Evolutionary conservation across 2,113 vertebrate species (phyloP), one percentile per base, ranked within the genome.

Genomic region (Dipodomys ordii): DNA sequence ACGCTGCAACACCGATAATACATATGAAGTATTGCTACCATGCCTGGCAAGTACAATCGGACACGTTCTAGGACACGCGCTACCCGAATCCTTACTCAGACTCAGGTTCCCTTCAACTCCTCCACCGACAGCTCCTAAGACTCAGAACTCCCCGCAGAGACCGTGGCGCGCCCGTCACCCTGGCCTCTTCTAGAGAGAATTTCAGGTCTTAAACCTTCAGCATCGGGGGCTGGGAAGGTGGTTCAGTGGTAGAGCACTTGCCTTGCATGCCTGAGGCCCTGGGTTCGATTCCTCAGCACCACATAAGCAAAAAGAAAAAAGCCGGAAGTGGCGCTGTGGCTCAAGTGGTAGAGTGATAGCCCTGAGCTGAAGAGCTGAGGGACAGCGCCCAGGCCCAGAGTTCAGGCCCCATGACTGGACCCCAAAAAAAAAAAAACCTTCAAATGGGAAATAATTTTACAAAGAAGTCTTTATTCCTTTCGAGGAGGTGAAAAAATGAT

Each of bases 401-500:
- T n/a, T n/a, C n/a, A n/a, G n/a, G n/a, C n/a, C n/a, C n/a, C n/a
- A n/a, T n/a, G n/a, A n/a, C n/a, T n/a, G n/a, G n/a, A n/a, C n/a
- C n/a, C n/a, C n/a, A n/a, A n/a, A n/a, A n/a, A n/a, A n/a, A n/a
- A n/a, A n/a, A n/a, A n/a, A n/a, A 69, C 57, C 27, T 93, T 86
- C 85, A 93, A 79, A 87, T 78, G 27, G 19, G 25, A 88, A 94
- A 65, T 69, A 88, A n/a, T 88, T 86, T 81, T 87, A 91, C 76
- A 87, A 86, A 95, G 79, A 91, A 91, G 73, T 64, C 67, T 83
- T 87, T 49, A 76, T 83, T 88, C 44, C 68, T 81, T 93, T 80
- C 64, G 71, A 92, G 64, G n/a, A 28, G 68, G 35, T 57, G 71
- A 87, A 92, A 39, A 82, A 78, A 44, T 86, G 94, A 94, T 93